Evolutionary conservation across 2,888 invertebrate species (phyloP), one percentile per base, ranked within the genome.

Genomic region (Drosophila differens): DNA sequence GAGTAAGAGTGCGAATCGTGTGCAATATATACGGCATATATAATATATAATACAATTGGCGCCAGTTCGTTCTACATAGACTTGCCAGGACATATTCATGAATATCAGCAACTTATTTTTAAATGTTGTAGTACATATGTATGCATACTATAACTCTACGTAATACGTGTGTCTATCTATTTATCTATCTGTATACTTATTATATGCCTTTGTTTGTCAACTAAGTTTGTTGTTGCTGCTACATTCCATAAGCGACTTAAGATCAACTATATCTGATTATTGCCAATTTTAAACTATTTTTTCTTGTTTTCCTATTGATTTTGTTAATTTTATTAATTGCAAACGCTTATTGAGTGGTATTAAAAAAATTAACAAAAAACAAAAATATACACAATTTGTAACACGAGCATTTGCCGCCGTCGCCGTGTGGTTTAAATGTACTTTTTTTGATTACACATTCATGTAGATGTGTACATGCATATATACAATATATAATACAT

Each of bases 1-100:
- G 74, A 55, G 65, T 44, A 51, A 39, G 64, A 61, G 64, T 54
- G 75, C 22, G 19, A 33, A 22, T 28, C 69, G 69, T 76, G 88
- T 83, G 85, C 89, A 88, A 88, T 88, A 83, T 81, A 65, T 65
- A 49, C n/a, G 51, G 59, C 49, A 58, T 37, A 51, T 59, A 64
- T 54, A 76, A 64, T 51, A 64, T 33, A 57, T 44, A 64, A 58
- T 66, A 30, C 60, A 22, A 47, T 53, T 65, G 49, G 32, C 60
- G 74, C 53, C 65, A 75, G 68, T 53, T 79, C 51, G 49, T 62
- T 70, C 51, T 47, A 62, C 54, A 33, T 55, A 60, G 65, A 55
- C 68, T 72, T 76, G 72, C 81, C 76, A 72, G 53, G 59, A 79
- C 55, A 57, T 54, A 63, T 62, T 68, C 47, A 72, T 58, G 35